Base-by-base conservation (phyloP, 2,888 invertebrate species). In the Dicyrtoma fusca region DNA sequence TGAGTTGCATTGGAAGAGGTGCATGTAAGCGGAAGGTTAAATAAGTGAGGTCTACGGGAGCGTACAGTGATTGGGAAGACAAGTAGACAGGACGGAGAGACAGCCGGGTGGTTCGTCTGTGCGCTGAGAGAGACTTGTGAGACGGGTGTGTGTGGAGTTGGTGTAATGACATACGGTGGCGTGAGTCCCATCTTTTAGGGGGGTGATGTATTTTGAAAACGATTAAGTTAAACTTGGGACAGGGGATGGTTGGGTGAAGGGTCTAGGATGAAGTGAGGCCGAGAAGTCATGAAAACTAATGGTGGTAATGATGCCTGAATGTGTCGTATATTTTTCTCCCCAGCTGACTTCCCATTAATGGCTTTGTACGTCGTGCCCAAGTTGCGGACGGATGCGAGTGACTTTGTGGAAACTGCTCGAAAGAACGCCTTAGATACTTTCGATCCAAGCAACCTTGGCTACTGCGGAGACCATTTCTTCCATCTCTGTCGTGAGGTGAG, bases 261-360 rank as follows among this genome's bases (percentile, higher is more conserved):
- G 42, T n/a, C 11, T 25, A 26, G 4, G 17, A 25, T 10, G 13
- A 26, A 59, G 10, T 26, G 17, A 11, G 8, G 25, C 19, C 53
- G 17, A 17, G 11, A 42, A 6, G 42, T 44, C 55, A 68, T 68
- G 66, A 68, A 68, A 68, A 42, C 55, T 68, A 68, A 68, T 68
- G 66, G 44, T 68, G 44, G 62, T 71, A 59, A 71, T 71, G 62
- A 71, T 71, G 21, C 23, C 55, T 19, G n/a, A n/a, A n/a, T n/a
- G n/a, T n/a, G n/a, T n/a, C n/a, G n/a, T n/a, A n/a, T n/a, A n/a
- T n/a, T 51, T 69, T 63, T 73, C 71, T 59, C 85, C 85, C 11
- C 83, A 91, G 94, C 92, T 47, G 94, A 94, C 82, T 95, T 94
- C 82, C 94, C 94, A 14, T 94, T 94, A 85, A 94, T 95, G 86